Evolutionary conservation across 2,888 invertebrate genomes (phyloP).

Genomic region (Cosmia trapezina): DNA sequence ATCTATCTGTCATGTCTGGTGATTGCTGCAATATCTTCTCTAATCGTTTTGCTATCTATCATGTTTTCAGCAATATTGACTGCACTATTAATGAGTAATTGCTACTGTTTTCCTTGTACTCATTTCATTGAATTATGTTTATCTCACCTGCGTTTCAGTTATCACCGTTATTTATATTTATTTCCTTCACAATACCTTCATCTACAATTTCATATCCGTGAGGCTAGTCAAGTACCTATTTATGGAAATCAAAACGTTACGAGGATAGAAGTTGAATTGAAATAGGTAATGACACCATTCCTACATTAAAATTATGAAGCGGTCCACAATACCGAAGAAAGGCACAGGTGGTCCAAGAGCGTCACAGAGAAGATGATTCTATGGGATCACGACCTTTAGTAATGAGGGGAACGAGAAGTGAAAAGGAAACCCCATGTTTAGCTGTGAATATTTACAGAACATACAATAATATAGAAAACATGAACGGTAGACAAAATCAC

Average conservation of each 20-base stretch:
- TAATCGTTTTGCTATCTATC: conserved; percentile 27
- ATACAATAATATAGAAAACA: neutral
- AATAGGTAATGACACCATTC: neutral
- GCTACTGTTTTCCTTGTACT: conserved; percentile 22
- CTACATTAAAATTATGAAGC: neutral
- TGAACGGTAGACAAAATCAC: neutral
- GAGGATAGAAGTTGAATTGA: neutral
- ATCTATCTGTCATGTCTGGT: neutral
- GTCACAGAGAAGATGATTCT: neutral
- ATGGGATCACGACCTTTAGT: neutral
- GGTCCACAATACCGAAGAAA: neutral
- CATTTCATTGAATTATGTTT: conserved; percentile 17
- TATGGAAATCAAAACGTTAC: neutral
- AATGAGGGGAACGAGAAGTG: neutral
- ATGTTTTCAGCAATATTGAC: conserved; percentile 19
- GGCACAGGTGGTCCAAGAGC: neutral
- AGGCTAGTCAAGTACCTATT: neutral
- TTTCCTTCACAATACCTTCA: neutral
- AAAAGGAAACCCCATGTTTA: neutral
- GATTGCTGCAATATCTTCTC: conserved; percentile 27
- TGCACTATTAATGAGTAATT: conserved; percentile 1
- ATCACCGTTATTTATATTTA: neutral
- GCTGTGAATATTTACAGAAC: neutral
- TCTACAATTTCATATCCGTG: neutral
- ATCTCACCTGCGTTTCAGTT: neutral